phyloP scores from a whole-genome alignment of 2,888 invertebrate genomes.

The Drosophila ochracea region DNA sequence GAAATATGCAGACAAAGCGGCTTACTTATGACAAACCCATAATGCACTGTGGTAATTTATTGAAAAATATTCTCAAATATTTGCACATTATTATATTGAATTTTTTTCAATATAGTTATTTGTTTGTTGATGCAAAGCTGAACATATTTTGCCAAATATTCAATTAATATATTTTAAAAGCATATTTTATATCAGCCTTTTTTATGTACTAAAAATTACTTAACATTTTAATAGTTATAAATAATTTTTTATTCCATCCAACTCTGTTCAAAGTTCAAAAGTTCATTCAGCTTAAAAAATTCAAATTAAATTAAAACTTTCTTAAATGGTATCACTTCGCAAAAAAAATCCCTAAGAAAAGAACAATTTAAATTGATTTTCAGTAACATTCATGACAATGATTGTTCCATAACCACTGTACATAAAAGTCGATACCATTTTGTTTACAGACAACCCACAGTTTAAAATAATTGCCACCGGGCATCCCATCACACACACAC shows the following conservation, averaged over 20 bases:
- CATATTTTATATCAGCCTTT: rapidly evolving
- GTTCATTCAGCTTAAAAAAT: neutral
- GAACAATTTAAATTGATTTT: neutral
- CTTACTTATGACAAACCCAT: constrained; percentile 37
- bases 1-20: constrained; percentile 58
- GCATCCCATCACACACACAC: constrained; percentile 4
- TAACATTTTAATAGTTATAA: neutral
- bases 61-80: too few species aligned
- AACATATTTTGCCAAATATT: neutral
- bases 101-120: neutral
- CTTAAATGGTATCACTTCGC: neutral
- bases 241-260: neutral
- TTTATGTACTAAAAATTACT: neutral
- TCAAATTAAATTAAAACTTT: neutral
- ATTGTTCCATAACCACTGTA: constrained; percentile 37
- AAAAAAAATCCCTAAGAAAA: neutral
- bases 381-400: neutral
- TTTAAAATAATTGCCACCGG: constrained; percentile 77
- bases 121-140: neutral
- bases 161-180: neutral
- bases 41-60: constrained; percentile 47
- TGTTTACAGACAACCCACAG: constrained; percentile 60
- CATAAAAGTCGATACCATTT: constrained; percentile 32
- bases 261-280: neutral
- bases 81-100: neutral